Evolutionary conservation across 2,888 invertebrate species (phyloP).

Genomic region (Chaitophorus viminalis): DNA sequence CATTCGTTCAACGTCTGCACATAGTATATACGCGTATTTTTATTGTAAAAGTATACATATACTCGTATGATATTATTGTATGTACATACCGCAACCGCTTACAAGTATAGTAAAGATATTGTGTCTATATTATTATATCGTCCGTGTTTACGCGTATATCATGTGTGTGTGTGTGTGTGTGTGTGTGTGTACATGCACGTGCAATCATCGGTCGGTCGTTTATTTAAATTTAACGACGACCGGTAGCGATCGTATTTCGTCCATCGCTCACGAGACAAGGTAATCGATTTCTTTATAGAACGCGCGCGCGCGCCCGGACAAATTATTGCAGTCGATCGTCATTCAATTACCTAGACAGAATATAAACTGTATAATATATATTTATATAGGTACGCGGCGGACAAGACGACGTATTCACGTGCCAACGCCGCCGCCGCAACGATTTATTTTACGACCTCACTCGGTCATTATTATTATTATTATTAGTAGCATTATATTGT

Average conservation of each 20-base stretch:
- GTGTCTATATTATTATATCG: neutral
- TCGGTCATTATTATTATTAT: neutral
- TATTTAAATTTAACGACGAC: conserved; percentile 58
- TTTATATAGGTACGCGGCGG: neutral
- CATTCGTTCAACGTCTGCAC: too few species aligned
- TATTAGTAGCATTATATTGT: neutral
- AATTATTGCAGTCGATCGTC: conserved; percentile 49
- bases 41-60: too few species aligned
- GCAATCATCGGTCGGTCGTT: conserved; percentile 19
- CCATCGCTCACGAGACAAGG: conserved; percentile 28
- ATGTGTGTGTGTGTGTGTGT: too few species aligned
- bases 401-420: conserved; percentile 20
- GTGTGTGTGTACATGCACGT: neutral
- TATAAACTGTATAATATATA: neutral
- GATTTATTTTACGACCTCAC: conserved; percentile 36
- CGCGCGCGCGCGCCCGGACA: conserved; percentile 9
- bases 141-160: neutral
- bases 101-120: neutral
- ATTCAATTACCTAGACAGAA: conserved; percentile 38
- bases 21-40: too few species aligned
- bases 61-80: too few species aligned
- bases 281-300: conserved; percentile 34
- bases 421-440: conserved; percentile 9
- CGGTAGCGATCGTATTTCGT: conserved; percentile 59
- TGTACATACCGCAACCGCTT: neutral